phyloP scores from a whole-genome alignment of 2,797 vertebrate genomes.

The Hipposideros larvatus region DNA sequence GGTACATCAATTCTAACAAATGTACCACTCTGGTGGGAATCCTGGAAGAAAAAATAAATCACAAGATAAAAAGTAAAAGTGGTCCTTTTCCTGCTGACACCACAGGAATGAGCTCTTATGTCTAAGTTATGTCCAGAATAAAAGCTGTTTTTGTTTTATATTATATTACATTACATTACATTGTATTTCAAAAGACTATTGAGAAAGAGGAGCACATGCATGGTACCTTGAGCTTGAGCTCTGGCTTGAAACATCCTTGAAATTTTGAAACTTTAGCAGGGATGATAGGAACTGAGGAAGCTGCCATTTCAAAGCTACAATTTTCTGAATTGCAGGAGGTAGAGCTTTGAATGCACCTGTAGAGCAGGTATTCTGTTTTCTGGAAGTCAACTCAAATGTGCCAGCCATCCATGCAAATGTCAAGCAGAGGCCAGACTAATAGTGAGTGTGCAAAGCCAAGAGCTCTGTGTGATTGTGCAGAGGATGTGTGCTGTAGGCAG shows the following conservation, averaged over 20 bases:
- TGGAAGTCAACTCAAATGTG: not conserved
- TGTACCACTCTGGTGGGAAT: not conserved
- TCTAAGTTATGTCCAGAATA: not conserved
- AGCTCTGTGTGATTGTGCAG: fast-evolving
- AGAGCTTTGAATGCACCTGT: not conserved
- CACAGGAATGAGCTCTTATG: not conserved
- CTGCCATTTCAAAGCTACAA: not conserved
- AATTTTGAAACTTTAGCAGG: not conserved
- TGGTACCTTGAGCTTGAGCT: not conserved
- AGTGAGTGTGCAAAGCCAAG: not conserved
- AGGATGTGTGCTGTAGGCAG: not conserved
- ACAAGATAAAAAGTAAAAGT: not conserved
- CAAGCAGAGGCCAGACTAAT: not conserved
- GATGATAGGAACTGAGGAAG: not conserved
- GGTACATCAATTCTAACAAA: not conserved
- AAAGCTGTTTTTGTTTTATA: not conserved
- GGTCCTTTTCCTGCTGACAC: not conserved
- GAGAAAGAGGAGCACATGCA: not conserved
- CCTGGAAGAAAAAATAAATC: not conserved
- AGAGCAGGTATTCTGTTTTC: not conserved
- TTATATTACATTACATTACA: not conserved
- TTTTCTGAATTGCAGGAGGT: not conserved
- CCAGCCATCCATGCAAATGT: not conserved
- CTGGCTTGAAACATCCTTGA: not conserved
- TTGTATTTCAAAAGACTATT: slow-evolving; percentile 28